Conservation (phyloP, 2,888 invertebrate species). For the Bimastos eiseni region DNA sequence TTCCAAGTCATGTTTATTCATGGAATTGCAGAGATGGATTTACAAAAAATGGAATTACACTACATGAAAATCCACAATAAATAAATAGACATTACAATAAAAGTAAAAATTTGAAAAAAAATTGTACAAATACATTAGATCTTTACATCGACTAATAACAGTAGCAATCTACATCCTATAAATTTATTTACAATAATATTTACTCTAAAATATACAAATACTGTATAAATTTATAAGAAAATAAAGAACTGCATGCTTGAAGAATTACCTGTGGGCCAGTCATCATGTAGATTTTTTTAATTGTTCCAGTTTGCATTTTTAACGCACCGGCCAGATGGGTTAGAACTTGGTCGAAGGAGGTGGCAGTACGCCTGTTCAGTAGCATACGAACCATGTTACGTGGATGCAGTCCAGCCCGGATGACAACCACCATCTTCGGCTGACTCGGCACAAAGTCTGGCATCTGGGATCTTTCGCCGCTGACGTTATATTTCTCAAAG, state of each 20-base stretch:
- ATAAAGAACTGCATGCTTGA: not conserved
- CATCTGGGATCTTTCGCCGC: constrained; percentile 44
- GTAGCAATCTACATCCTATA: not conserved
- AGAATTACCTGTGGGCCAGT: constrained; percentile 75
- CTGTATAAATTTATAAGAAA: not conserved
- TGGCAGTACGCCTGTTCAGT: constrained; percentile 91
- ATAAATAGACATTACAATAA: not conserved
- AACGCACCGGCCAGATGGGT: constrained; percentile 90
- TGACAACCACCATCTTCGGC: constrained; percentile 89
- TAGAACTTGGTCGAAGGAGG: constrained; percentile 78
- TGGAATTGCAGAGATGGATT: not conserved
- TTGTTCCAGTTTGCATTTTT: constrained; percentile 90
- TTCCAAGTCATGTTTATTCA: not conserved
- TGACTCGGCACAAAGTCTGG: constrained; percentile 70
- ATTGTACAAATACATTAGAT: not conserved
- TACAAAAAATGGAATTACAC: not conserved
- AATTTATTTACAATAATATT: not conserved
- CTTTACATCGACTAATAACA: not conserved
- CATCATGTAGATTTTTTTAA: constrained; percentile 86
- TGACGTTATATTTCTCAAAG: not conserved
- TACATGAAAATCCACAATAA: not conserved
- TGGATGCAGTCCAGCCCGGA: constrained; percentile 91
- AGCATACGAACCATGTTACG: constrained; percentile 84
- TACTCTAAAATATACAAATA: not conserved
- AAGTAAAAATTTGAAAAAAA: not conserved